Conservation (phyloP, 2,888 invertebrate species). For the Dasysyrphus albostriatus region DNA sequence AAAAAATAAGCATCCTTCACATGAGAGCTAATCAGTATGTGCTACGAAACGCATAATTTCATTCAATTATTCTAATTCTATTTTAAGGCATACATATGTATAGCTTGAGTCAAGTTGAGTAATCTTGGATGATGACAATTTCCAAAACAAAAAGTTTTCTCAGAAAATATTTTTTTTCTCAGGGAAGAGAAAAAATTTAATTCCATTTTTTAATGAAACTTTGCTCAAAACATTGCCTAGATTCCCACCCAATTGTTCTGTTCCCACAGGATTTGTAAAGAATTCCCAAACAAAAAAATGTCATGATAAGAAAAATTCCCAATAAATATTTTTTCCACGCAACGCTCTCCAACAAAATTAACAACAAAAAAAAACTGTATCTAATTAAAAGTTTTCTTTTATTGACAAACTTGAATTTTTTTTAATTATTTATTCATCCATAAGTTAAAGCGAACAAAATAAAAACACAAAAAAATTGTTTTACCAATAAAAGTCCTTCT, state of each 20-base stretch:
- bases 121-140: too few species aligned
- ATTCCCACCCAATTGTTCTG: not conserved
- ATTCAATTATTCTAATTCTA: too few species aligned
- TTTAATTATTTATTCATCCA: not conserved
- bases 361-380: constrained; percentile 1
- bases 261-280: not conserved
- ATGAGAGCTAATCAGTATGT: too few species aligned
- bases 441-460: not conserved
- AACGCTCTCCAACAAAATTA: not conserved
- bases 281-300: not conserved
- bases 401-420: constrained; percentile 19
- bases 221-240: too few species aligned
- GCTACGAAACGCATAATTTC: too few species aligned
- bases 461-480: not conserved
- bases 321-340: constrained; percentile 10
- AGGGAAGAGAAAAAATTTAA: too few species aligned
- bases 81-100: too few species aligned
- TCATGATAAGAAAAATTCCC: not conserved
- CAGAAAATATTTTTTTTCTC: too few species aligned
- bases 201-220: too few species aligned
- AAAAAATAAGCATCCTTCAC: too few species aligned
- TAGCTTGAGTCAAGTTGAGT: too few species aligned
- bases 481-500: not conserved
- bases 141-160: too few species aligned
- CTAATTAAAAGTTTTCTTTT: constrained; percentile 30